These are phyloP conservation scores for Conistra vaccinii DNA, from an alignment of 2,888 invertebrate species.

Conservation along the genomic window DNA sequence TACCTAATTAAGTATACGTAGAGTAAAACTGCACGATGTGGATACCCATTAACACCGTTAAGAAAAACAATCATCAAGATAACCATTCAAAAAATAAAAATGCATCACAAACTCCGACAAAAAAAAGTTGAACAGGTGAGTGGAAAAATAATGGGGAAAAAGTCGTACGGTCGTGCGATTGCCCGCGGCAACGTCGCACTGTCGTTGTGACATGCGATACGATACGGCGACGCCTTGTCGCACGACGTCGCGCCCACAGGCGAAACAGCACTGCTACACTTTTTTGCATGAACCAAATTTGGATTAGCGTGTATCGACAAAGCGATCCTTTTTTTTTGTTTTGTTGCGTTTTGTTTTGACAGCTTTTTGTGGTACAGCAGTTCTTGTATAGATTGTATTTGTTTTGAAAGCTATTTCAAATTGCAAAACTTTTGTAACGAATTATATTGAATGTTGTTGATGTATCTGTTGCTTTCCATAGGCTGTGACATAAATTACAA, in stretches of 20 bases:
- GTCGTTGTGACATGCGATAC: conserved; percentile 60
- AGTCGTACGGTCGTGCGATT: conserved; percentile 37
- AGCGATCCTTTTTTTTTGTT: conserved; percentile 38
- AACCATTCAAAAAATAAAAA: neutral
- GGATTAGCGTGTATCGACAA: conserved; percentile 62
- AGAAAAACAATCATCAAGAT: conserved; percentile 1
- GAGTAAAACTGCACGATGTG: neutral
- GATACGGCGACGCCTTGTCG: conserved; percentile 63
- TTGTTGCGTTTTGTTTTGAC: conserved; percentile 37
- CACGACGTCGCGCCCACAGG: conserved; percentile 40
- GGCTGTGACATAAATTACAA: neutral
- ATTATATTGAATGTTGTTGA: neutral
- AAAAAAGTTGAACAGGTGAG: conserved; percentile 34
- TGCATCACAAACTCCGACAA: conserved; percentile 15
- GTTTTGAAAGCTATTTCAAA: conserved; percentile 35
- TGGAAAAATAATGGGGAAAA: conserved; percentile 65
- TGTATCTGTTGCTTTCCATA: neutral
- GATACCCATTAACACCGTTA: neutral
- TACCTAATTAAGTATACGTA: neutral
- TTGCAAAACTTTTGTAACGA: neutral
- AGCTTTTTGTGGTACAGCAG: conserved; percentile 40
- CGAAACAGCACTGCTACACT: conserved; percentile 37
- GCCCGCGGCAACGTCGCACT: conserved; percentile 56
- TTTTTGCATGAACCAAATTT: conserved; percentile 61
- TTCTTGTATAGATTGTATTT: conserved; percentile 19